Evolutionary conservation across 2,888 invertebrate species (phyloP), one percentile per base, ranked within the genome.

Genomic region (Automeris io): DNA sequence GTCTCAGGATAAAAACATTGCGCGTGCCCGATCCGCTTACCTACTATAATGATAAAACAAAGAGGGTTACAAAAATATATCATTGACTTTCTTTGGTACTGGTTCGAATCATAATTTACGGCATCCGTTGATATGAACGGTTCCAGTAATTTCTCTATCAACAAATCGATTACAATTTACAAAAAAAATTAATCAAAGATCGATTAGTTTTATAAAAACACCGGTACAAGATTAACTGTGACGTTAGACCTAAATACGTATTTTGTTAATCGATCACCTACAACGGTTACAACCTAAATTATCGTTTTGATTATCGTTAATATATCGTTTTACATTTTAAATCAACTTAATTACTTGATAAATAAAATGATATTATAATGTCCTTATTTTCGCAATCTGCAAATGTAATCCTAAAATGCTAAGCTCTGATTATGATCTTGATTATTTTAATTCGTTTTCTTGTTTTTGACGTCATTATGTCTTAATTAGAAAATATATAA

Each of bases 1-100:
- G 61, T 49, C 57, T 66, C 69, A 61, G 72, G 73, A 81, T 73
- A 79, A 75, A 81, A 80, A 79, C 79, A 72, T 58, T 74, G 79
- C 83, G 79, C 83, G 81, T 80, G 81, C 73, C 69, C 63, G 66
- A 74, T 70, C 76, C 70, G 77, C 76, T 77, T 73, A 74, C 72
- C 72, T 65, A 65, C 70, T 70, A 68, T 73, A 74, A 79, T 73
- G 73, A 76, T 74, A 73, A 75, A 77, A 71, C 52, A 35, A 41
- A 38, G 32, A 21, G 26, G 29, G 39, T 16, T 35, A 39, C 33
- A n/a, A n/a, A n/a, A n/a, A n/a, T n/a, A n/a, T n/a, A n/a, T n/a
- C n/a, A n/a, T n/a, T 34, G 26, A 13, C 29, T 29, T 29, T 11
- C 34, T 39, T 39, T 52, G 47, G 47, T 46, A 42, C 45, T 47